These are phyloP conservation scores for Elegia similella DNA, from an alignment of 2,888 invertebrate genomes.

Conservation along the genomic window DNA sequence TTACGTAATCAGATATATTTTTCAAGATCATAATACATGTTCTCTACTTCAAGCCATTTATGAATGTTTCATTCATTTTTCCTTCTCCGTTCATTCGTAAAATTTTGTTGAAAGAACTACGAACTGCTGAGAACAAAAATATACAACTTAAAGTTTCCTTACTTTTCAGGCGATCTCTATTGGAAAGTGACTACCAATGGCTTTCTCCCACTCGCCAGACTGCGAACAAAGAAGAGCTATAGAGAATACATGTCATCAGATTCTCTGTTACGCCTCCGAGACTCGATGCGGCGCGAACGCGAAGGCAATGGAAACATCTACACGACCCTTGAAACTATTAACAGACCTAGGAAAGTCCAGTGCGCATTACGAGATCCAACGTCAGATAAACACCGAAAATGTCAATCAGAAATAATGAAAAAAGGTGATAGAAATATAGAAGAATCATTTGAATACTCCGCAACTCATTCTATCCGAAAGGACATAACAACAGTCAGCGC, in stretches of 20 bases:
- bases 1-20: no score
- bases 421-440: not conserved
- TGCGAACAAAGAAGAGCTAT: not conserved
- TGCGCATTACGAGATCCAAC: no score
- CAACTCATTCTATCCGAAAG: no score
- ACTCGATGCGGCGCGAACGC: not conserved
- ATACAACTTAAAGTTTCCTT: not conserved
- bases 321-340: not conserved
- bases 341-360: no score
- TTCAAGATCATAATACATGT: no score
- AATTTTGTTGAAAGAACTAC: not conserved
- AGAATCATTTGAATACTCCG: no score
- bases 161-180: not conserved
- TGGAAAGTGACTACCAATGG: not conserved
- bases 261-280: conserved; percentile 16
- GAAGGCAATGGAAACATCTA: not conserved
- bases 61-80: no score
- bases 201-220: not conserved
- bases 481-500: not conserved
- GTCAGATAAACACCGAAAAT: no score
- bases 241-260: conserved; percentile 19
- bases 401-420: not conserved
- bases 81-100: not conserved
- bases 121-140: not conserved
- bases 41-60: no score